Conservation (phyloP, 2,888 invertebrate species). For the Ornithoptera priamus region DNA sequence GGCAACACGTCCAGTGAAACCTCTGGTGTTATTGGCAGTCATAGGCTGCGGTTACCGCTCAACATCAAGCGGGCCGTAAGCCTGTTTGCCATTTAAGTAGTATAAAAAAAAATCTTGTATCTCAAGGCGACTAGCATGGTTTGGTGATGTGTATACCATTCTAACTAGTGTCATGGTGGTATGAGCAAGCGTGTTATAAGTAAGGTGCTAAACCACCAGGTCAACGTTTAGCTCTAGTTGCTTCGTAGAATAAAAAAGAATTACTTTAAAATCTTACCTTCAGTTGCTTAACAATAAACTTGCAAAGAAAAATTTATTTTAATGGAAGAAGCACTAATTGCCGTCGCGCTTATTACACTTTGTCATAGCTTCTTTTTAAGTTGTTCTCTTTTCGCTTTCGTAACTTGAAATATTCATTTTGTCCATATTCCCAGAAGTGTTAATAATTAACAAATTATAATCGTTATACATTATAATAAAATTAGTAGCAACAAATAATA, state of each 20-base stretch:
- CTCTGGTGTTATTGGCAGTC: too few species aligned
- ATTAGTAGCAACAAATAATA: neutral
- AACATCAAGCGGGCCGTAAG: too few species aligned
- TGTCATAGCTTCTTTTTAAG: slow-evolving; percentile 7
- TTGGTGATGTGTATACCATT: too few species aligned
- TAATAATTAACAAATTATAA: neutral
- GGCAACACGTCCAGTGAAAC: too few species aligned
- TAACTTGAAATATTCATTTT: neutral
- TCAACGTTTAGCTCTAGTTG: too few species aligned
- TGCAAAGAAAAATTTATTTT: slow-evolving; percentile 13
- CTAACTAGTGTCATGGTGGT: too few species aligned
- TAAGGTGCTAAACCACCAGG: too few species aligned
- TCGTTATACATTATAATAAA: neutral
- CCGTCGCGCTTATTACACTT: slow-evolving; percentile 17
- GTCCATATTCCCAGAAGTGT: neutral
- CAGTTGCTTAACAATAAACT: slow-evolving; percentile 7
- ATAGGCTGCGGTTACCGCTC: too few species aligned
- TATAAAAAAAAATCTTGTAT: too few species aligned
- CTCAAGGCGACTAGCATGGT: too few species aligned
- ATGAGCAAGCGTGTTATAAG: too few species aligned
- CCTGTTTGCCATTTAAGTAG: too few species aligned
- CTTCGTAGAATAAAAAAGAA: neutral
- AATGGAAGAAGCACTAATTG: slow-evolving; percentile 22
- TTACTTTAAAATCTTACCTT: slow-evolving; percentile 4
- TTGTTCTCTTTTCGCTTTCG: neutral